Conservation (phyloP, 2,113 vertebrate species). For the Charadrius vociferus region DNA sequence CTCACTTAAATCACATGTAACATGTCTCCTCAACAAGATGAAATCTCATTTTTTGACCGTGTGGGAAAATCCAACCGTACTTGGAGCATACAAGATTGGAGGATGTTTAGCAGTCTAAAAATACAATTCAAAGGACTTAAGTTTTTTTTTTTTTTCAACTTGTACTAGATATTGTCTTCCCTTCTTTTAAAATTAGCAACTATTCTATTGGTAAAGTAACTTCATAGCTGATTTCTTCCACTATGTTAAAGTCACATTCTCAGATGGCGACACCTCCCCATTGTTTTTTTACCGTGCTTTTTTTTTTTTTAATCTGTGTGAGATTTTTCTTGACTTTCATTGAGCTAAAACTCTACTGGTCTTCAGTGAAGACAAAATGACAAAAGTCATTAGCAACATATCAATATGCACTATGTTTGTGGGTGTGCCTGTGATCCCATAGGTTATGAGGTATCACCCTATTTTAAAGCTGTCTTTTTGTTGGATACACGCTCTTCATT, state of each 20-base stretch:
- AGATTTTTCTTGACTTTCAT: neutral
- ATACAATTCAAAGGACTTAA: neutral
- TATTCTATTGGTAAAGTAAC: neutral
- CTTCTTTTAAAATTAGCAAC: neutral
- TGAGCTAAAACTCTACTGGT: neutral
- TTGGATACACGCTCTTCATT: neutral
- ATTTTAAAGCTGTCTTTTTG: neutral
- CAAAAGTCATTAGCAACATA: neutral
- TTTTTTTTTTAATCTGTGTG: neutral
- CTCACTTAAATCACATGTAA: neutral
- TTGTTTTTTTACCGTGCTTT: neutral
- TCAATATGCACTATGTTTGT: neutral
- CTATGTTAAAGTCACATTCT: neutral
- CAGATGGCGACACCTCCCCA: fast-evolving
- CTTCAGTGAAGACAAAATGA: neutral
- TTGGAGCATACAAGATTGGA: neutral
- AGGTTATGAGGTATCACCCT: neutral
- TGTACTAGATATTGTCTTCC: neutral
- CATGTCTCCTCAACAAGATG: neutral
- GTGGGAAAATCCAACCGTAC: neutral
- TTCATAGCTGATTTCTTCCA: neutral
- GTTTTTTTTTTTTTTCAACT: neutral
- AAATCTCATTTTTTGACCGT: neutral
- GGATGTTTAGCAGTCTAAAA: neutral
- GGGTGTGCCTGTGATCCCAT: neutral